Evolutionary conservation across 2,797 vertebrate genomes (phyloP).

Genomic region (Thamnophis elegans): DNA sequence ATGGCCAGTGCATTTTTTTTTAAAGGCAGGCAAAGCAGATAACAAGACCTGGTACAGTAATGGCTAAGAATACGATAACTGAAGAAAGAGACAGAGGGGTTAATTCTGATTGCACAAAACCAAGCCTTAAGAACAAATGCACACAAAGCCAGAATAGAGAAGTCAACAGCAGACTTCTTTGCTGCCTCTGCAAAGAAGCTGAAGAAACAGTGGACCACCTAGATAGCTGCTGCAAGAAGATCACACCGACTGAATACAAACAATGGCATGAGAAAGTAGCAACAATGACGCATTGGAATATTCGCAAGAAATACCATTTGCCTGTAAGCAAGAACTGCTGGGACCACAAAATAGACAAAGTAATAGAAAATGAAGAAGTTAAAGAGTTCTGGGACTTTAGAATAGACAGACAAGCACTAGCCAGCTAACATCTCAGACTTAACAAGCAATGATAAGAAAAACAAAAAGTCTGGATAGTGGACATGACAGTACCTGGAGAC

Average conservation of each 20-base stretch:
- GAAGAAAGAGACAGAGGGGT: background rate
- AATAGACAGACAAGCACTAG: background rate
- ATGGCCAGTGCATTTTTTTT: background rate
- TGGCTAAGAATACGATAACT: background rate
- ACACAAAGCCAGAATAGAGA: background rate
- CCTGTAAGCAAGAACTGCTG: background rate
- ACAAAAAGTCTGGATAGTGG: background rate
- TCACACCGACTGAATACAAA: background rate
- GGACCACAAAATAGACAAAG: background rate
- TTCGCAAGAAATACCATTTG: background rate
- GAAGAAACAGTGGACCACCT: background rate
- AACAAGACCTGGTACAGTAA: background rate
- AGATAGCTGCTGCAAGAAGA: background rate
- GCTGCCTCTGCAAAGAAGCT: background rate
- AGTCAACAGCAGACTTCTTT: background rate
- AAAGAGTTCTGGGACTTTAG: background rate
- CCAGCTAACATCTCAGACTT: background rate
- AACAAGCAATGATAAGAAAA: background rate
- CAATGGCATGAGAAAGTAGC: background rate
- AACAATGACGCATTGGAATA: background rate
- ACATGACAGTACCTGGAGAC: background rate
- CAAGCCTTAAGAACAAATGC: background rate
- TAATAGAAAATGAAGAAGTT: background rate
- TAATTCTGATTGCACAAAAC: background rate
- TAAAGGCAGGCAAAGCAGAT: background rate